A percentile compares a stretch with the other conserved stretches of the same genome.
phyloP scores from a whole-genome alignment of 2,113 vertebrate species.

The Ceyx cyanopectus region DNA sequence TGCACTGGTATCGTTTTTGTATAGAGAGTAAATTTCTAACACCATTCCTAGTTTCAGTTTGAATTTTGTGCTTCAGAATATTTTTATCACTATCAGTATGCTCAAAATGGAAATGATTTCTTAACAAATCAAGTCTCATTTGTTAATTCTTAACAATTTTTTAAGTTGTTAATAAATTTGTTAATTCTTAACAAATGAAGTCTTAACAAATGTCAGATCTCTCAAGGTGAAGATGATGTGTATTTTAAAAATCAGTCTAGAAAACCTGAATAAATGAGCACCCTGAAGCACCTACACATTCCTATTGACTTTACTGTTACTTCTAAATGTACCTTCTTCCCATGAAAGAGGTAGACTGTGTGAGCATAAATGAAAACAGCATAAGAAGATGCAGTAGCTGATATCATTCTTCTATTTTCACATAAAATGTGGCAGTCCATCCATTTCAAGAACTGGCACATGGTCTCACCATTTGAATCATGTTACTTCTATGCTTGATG shows the following conservation, averaged over 20 bases:
- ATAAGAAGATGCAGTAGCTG: background rate
- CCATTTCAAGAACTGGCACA: background rate
- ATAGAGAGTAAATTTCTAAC: background rate
- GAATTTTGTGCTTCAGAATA: background rate
- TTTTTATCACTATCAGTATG: background rate
- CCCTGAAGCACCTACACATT: background rate
- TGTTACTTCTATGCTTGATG: background rate
- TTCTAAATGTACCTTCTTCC: background rate
- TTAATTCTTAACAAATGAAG: too few species aligned
- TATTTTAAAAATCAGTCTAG: background rate
- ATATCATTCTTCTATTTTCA: background rate
- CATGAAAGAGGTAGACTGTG: background rate
- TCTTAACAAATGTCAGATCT: background rate
- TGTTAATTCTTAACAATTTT: too few species aligned
- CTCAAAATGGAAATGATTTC: background rate
- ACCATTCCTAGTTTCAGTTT: background rate
- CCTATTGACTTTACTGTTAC: background rate
- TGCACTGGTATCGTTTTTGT: background rate
- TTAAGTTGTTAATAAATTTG: too few species aligned
- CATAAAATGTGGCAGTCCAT: background rate
- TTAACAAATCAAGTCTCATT: background rate
- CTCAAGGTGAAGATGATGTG: background rate
- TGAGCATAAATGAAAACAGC: background rate
- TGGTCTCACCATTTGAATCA: background rate
- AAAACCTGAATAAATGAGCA: slow-evolving; percentile 9